Percentiles rank a stretch among this genome's conserved stretches.
These are phyloP conservation scores for Drosophila hydei DNA, from an alignment of 1,140 invertebrate genomes.

Conservation along the genomic window DNA sequence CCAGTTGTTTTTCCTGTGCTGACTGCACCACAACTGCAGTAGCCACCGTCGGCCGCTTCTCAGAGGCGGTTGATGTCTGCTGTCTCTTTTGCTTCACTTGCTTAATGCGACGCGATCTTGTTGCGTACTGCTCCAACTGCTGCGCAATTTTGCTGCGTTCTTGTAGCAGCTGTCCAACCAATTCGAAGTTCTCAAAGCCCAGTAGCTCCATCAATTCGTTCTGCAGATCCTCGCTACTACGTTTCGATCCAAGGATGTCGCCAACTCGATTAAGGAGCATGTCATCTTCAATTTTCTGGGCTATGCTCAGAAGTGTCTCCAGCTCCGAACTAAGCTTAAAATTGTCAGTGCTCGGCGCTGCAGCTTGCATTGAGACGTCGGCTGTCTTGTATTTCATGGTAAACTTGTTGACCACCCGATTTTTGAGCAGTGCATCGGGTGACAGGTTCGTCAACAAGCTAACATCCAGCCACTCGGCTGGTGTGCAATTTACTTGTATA, in stretches of 20 bases:
- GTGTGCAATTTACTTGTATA: conserved; percentile 45
- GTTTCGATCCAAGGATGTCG: conserved; percentile 86
- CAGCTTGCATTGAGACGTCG: conserved; percentile 79
- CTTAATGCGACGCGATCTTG: conserved; percentile 70
- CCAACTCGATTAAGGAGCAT: conserved; percentile 87
- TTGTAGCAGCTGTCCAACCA: conserved; percentile 91
- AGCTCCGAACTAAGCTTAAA: conserved; percentile 82
- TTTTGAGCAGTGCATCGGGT: conserved; percentile 58
- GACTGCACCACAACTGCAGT: conserved; percentile 90
- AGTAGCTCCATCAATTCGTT: conserved; percentile 94
- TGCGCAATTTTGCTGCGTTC: conserved; percentile 87
- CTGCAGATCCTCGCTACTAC: conserved; percentile 90
- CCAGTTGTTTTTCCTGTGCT: conserved; percentile 91
- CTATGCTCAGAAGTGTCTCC: conserved; percentile 62
- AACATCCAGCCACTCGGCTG: conserved; percentile 38
- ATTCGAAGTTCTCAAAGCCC: conserved; percentile 94
- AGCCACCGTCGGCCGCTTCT: conserved; percentile 68
- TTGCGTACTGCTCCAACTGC: conserved; percentile 82
- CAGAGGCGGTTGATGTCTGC: conserved; percentile 18
- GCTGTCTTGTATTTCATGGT: conserved; percentile 81
- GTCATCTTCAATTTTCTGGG: conserved; percentile 85
- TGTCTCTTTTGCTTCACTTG: conserved; percentile 55
- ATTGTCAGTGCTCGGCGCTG: conserved; percentile 46
- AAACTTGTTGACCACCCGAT: conserved; percentile 61
- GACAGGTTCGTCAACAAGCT: conserved; percentile 63